phyloP scores from a whole-genome alignment of 1,140 invertebrate species.

The Ostrea denselamellosa region DNA sequence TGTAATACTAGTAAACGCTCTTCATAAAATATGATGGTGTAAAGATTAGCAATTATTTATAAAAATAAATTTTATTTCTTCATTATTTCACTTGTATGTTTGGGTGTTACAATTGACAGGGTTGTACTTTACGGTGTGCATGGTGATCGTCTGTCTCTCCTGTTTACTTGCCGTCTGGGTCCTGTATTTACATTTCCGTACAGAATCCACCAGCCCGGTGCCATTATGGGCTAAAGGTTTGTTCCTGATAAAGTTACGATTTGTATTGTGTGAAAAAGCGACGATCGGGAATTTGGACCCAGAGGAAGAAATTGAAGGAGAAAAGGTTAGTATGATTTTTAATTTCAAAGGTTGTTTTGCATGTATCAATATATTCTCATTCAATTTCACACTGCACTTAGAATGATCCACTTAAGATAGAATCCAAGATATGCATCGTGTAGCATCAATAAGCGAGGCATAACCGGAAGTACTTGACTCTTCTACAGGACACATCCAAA shows the following conservation, averaged over 20 bases:
- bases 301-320: not conserved
- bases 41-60: too few relatives aligned
- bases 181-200: not conserved
- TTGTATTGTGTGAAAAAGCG: not conserved
- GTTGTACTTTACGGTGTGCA: constrained; percentile 18
- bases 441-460: not conserved
- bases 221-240: not conserved
- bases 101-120: not conserved
- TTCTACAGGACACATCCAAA: not conserved
- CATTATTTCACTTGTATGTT: too few relatives aligned
- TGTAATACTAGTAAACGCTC: too few relatives aligned
- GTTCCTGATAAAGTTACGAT: not conserved
- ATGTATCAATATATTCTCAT: not conserved
- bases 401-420: not conserved
- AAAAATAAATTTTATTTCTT: too few relatives aligned
- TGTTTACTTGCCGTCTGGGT: constrained; percentile 2
- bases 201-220: not conserved
- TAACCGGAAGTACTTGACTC: not conserved
- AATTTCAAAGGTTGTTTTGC: not conserved
- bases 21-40: too few relatives aligned
- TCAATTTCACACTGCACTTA: not conserved
- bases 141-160: constrained; percentile 15
- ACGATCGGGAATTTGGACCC: not conserved
- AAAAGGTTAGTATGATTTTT: not conserved
- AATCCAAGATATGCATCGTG: not conserved